These are phyloP conservation scores for Panopea generosa DNA, from an alignment of 2,888 invertebrate species.

Conservation along the genomic window DNA sequence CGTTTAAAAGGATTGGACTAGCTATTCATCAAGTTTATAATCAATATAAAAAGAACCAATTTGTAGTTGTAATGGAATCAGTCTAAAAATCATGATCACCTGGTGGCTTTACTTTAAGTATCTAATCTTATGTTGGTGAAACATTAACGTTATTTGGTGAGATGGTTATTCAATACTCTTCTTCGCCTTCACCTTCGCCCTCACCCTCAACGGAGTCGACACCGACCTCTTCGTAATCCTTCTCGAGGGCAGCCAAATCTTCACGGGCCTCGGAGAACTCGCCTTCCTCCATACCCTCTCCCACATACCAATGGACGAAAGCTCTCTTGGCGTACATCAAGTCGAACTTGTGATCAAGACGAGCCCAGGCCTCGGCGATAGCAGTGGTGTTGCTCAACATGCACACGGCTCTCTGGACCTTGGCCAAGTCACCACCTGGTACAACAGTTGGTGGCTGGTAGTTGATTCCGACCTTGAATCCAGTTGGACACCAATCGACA, in stretches of 20 bases:
- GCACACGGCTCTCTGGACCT: constrained; percentile 89
- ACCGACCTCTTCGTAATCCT: constrained; percentile 74
- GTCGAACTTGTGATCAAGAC: constrained; percentile 86
- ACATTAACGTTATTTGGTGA: no score
- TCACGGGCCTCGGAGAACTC: constrained; percentile 78
- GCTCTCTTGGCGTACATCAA: constrained; percentile 74
- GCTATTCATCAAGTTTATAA: no score
- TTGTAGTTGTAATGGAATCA: no score
- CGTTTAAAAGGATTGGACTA: no score
- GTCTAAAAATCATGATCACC: no score
- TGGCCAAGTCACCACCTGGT: constrained; percentile 84
- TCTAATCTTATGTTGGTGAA: no score
- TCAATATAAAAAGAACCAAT: no score
- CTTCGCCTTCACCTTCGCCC: no score
- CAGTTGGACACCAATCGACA: constrained; percentile 82
- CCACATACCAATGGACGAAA: constrained; percentile 72
- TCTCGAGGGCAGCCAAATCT: constrained; percentile 79
- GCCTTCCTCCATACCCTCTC: constrained; percentile 76
- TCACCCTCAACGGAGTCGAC: constrained; percentile 50
- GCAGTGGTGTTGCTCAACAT: constrained; percentile 97
- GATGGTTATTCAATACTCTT: no score
- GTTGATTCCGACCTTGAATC: constrained; percentile 91
- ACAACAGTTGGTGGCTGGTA: constrained; percentile 91
- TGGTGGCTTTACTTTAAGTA: no score
- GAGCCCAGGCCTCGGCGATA: constrained; percentile 94